Conservation (phyloP, 1,140 invertebrate species). For the Xylocopa sonorina region DNA sequence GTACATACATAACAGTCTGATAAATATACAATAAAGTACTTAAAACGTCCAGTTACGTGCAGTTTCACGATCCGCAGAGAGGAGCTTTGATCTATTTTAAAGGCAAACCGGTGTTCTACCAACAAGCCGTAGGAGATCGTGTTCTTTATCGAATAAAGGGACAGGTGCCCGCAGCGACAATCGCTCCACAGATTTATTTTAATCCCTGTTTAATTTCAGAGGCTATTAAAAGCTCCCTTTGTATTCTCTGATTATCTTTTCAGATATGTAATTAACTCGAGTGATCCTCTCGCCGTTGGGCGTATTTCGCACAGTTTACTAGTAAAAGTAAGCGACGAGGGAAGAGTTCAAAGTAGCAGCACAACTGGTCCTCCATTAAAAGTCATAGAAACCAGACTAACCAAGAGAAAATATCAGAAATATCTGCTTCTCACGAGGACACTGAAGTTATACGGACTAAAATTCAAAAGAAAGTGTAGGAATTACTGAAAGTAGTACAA, state of each 20-base stretch:
- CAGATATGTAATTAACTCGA: background rate
- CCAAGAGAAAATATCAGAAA: no score
- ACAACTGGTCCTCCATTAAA: no score
- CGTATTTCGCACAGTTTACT: no score
- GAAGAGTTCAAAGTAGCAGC: background rate
- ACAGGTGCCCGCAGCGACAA: background rate
- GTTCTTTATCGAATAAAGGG: background rate
- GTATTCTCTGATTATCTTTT: background rate
- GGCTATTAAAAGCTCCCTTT: background rate
- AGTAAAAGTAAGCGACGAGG: no score
- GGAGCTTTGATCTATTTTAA: constrained; percentile 18
- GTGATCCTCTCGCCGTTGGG: background rate
- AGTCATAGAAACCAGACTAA: no score
- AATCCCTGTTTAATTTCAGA: background rate
- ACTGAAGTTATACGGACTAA: no score
- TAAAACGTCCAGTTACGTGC: background rate
- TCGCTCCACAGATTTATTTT: background rate
- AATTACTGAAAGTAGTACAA: no score
- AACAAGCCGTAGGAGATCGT: background rate
- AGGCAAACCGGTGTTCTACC: background rate
- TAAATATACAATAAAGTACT: background rate
- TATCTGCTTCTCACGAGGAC: no score
- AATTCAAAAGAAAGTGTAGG: no score
- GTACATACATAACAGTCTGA: no score
- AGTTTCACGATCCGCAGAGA: background rate